phyloP scores from a whole-genome alignment of 2,888 invertebrate genomes.

The Torymus texanus region DNA sequence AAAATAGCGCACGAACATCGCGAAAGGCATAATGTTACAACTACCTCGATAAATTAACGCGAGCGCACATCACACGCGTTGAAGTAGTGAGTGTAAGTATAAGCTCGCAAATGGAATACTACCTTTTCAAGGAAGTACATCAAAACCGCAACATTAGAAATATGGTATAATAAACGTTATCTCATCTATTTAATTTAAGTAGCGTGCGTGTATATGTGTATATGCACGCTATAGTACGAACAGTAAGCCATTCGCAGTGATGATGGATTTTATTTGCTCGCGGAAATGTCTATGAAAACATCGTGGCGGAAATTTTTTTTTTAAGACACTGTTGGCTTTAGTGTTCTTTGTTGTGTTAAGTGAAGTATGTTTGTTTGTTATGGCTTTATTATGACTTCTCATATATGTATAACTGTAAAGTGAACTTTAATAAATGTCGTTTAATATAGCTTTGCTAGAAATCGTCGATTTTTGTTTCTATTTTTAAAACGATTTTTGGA shows the following conservation, averaged over 20 bases:
- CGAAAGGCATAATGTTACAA: slow-evolving; percentile 19
- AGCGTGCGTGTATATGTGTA: not conserved
- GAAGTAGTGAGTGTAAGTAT: not conserved
- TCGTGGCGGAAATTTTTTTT: no score
- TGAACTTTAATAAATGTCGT: no score
- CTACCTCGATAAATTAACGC: slow-evolving; percentile 43
- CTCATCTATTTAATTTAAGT: slow-evolving; percentile 26
- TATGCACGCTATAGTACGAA: not conserved
- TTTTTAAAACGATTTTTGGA: no score
- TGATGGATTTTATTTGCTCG: not conserved
- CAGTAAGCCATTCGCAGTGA: not conserved
- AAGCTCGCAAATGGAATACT: slow-evolving; percentile 25
- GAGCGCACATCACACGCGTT: no score
- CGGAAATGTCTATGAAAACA: not conserved
- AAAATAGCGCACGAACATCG: slow-evolving; percentile 23
- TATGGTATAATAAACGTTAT: slow-evolving; percentile 37
- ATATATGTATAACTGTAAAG: no score
- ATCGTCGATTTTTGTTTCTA: no score
- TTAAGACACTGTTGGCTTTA: no score
- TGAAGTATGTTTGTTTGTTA: no score
- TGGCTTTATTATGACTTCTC: no score
- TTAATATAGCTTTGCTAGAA: no score
- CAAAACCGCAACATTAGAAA: slow-evolving; percentile 23
- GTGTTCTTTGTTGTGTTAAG: no score
- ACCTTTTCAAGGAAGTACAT: slow-evolving; percentile 34